A percentile compares a stretch with the other conserved stretches of the same genome.
Evolutionary conservation across 2,113 vertebrate genomes (phyloP).

Genomic region (Amblyopsis rosae): DNA sequence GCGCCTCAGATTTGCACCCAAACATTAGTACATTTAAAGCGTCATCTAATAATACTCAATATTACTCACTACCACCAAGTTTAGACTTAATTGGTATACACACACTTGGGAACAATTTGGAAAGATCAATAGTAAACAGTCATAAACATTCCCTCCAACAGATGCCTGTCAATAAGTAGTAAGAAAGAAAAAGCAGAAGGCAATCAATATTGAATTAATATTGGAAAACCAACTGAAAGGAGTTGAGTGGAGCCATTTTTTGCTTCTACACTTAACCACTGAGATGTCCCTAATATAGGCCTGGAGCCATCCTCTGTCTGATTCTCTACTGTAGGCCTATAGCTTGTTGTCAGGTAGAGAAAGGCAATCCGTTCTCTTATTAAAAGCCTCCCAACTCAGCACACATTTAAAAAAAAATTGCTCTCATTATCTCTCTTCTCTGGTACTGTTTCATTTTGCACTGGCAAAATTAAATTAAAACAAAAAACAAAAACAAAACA

Average conservation of each 20-base stretch:
- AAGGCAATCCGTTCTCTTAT: conserved; percentile 57
- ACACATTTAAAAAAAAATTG: conserved; percentile 64
- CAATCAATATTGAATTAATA: conserved; percentile 56
- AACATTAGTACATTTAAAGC: no score
- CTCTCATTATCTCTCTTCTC: conserved; percentile 70
- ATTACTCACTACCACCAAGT: not conserved
- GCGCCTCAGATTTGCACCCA: no score
- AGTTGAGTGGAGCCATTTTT: conserved; percentile 15
- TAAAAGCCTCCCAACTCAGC: conserved; percentile 67
- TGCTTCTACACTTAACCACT: not conserved
- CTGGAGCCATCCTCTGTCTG: conserved; percentile 26
- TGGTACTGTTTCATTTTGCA: conserved; percentile 73
- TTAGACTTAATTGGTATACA: not conserved
- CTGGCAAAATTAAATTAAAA: conserved; percentile 74
- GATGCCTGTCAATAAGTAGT: conserved; percentile 45
- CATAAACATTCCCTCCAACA: conserved; percentile 56
- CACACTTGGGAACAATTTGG: conserved; percentile 23
- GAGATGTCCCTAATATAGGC: conserved; percentile 24
- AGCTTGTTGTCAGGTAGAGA: conserved; percentile 57
- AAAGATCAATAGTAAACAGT: conserved; percentile 53
- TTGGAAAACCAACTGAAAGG: conserved; percentile 20
- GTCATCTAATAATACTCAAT: no score
- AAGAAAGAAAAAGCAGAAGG: conserved; percentile 35
- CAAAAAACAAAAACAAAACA: conserved; percentile 9
- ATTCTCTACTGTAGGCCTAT: conserved; percentile 55